Base-by-base conservation (phyloP, 2,888 invertebrate genomes). In the Ganaspis brasiliensis region DNA sequence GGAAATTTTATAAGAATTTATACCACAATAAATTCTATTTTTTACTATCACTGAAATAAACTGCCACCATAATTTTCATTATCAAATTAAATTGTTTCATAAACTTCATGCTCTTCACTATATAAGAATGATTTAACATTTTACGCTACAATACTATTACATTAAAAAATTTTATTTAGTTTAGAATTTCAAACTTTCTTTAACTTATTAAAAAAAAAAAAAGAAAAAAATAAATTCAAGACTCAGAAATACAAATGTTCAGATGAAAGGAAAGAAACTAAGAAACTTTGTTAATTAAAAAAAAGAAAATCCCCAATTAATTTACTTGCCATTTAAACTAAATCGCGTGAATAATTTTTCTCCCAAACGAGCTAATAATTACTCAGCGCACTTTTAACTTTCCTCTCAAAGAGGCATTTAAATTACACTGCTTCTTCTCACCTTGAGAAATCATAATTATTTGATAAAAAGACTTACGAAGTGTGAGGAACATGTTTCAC, bases 401-500 rank as follows among this genome's bases (percentile, higher is more conserved):
- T 40, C 14, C 40, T 67, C 10, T 21, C 45, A 67, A 14, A 45
- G 37, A 24, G 45, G 45, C 40, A 45, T 26, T 67, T 26, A 24
- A 67, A 67, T 67, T 40, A 24, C 24, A 24, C 14, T 67, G 14
- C n/a, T 45, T 45, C 1, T 61, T 61, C 45, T 14, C 40, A 45
- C 21, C 26, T 67, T 67, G 10, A 67, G 8, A n/a, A 45, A 45
- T 1, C 24, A 5, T 26, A 21, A 67, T 45, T 45, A 67, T 45
- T 24, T 16, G 19, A 26, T 14, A 52, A 45, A 70, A 63, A 12
- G 74, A 81, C 86, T 86, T 82, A 87, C 87, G 86, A 82, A 26
- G 81, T 82, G 26, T 80, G 80, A 55, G 72, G 79, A 26, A 76
- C 78, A 74, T 90, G 84, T 72, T 88, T 89, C 56, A 86, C 87